Base-by-base conservation (phyloP, 1,140 invertebrate species). In the Lineus longissimus region DNA sequence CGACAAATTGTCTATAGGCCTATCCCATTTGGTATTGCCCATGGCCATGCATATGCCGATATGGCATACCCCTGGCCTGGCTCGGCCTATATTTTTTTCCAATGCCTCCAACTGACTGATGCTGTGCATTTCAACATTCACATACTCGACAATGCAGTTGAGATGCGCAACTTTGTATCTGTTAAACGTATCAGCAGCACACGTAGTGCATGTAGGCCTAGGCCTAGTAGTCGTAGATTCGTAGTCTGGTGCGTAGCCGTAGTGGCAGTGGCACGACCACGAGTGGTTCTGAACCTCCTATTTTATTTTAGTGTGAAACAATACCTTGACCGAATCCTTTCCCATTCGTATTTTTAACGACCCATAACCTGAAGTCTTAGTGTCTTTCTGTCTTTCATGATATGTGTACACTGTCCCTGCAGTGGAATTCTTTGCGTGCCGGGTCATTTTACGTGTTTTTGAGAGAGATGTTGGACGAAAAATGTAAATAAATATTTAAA, bases 341-440 rank as follows among this genome's bases (percentile, higher is more conserved):
- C 95, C 94, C 47, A 98, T 85, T 73, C 97, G 84, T 75, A 80
- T 70, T 43, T 76, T 72, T 61, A 83, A 75, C 17, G 81, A 82
- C 4, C 86, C 86, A 76, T 86, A 87, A 87, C 94, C 94, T n/a
- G 93, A 95, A 19, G 90, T 88, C 57, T 89, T 87, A 7, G 93
- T 93, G 77, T 99, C 97, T 76, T 95, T 97, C 77, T 95, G 91
- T 78, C 96, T 95, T 77, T 99, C 97, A 76, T 97, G 92, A 76
- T 99, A 99, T 0, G 95, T 97, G 77, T 99, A 99, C 33, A 98
- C 95, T 23, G 95, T 93, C 60, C 95, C 94, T 17, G 96, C 96
- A 1, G 97, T 99, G 74, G 94, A 95, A 84, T 99, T 99, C 79
- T 92, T 89, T 4, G 93, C 95, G 76, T 99, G 97, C 62, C 97